Evolutionary conservation across 2,888 invertebrate species (phyloP).

Genomic region (Blomia tropicalis): DNA sequence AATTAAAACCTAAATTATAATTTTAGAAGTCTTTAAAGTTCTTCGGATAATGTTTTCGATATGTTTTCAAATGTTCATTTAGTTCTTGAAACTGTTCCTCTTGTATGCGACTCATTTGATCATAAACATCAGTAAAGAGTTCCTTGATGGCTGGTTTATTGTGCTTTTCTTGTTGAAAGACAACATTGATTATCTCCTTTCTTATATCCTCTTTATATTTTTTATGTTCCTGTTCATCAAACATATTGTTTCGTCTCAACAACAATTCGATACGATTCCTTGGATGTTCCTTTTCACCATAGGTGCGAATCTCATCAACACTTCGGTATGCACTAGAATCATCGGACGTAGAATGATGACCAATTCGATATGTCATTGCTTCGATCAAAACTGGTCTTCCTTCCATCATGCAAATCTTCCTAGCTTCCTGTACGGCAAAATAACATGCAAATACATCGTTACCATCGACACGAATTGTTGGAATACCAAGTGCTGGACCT

Average conservation of each 20-base stretch:
- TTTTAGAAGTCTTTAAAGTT: constrained; percentile 33
- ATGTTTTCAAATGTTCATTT: constrained; percentile 61
- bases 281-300: constrained; percentile 68
- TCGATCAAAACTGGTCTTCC: constrained; percentile 83
- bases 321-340: constrained; percentile 88
- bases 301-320: constrained; percentile 58
- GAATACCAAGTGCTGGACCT: constrained; percentile 76
- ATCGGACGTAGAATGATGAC: constrained; percentile 98
- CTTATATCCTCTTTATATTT: constrained; percentile 51
- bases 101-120: constrained; percentile 60
- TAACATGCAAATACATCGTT: constrained; percentile 90
- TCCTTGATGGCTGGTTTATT: constrained; percentile 69
- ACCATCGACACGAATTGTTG: constrained; percentile 78
- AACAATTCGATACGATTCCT: constrained; percentile 62
- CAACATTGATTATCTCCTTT: constrained; percentile 53
- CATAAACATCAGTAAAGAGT: constrained; percentile 81
- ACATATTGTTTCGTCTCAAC: constrained; percentile 58
- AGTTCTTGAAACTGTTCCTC: constrained; percentile 64
- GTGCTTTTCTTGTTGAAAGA: constrained; percentile 67
- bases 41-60: constrained; percentile 70
- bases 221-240: constrained; percentile 60
- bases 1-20: too few species aligned
- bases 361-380: constrained; percentile 64
- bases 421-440: constrained; percentile 63
- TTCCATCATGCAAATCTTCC: constrained; percentile 52